phyloP scores from a whole-genome alignment of 2,113 vertebrate species.

The Pontoporia blainvillei region DNA sequence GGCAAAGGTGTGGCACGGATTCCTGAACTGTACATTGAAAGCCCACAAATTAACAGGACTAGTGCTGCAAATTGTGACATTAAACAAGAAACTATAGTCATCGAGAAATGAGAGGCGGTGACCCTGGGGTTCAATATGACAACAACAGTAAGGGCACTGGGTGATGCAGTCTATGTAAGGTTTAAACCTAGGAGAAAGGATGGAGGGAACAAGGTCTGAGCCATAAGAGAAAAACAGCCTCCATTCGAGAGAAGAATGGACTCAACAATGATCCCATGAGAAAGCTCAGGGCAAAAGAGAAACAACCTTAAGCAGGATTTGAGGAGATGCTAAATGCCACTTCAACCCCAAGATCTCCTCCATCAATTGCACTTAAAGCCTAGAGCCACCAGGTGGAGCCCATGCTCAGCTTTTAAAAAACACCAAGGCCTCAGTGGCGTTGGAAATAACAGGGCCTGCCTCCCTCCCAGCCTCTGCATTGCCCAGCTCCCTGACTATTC shows the following conservation, averaged over 20 bases:
- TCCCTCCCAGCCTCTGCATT: neutral
- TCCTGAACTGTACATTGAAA: neutral
- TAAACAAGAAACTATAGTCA: neutral
- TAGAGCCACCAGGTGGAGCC: constrained; percentile 49
- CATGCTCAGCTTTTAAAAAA: neutral
- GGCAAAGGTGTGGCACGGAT: neutral
- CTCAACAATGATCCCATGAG: neutral
- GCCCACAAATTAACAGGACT: neutral
- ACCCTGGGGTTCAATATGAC: neutral
- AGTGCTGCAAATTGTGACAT: neutral
- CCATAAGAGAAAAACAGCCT: neutral
- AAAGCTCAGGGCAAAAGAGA: neutral
- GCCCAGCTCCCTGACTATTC: too few relatives aligned
- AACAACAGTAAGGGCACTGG: neutral
- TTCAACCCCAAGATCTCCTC: neutral
- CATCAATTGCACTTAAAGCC: neutral
- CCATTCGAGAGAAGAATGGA: neutral
- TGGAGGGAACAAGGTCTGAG: neutral
- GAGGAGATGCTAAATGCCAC: neutral
- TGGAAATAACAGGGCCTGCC: neutral
- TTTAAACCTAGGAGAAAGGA: neutral
- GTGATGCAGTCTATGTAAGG: neutral
- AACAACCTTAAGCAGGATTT: neutral
- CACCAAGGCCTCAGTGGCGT: fast-evolving
- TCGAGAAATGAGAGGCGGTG: neutral